Percentiles rank a stretch among this genome's conserved stretches.
Conservation (phyloP, 1,140 invertebrate genomes). For the Pseudomyrmex pallidus region DNA sequence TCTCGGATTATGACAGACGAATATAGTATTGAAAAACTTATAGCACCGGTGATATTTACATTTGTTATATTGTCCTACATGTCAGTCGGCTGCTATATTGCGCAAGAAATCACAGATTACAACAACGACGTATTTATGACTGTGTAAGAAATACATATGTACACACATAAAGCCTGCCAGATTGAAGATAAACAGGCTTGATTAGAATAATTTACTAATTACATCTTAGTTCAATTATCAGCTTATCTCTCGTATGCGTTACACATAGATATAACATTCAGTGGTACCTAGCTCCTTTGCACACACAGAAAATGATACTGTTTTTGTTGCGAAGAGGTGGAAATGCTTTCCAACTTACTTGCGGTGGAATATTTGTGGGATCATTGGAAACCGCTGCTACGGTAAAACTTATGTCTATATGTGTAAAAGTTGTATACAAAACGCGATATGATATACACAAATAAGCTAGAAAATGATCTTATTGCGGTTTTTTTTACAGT, state of each 20-base stretch:
- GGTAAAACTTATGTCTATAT: constrained; percentile 4
- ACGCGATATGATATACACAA: not conserved
- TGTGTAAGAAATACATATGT: not conserved
- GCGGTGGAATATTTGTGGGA: not conserved
- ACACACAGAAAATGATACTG: constrained; percentile 13
- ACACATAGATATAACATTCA: not conserved
- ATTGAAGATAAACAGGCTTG: no score
- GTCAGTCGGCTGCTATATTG: not conserved
- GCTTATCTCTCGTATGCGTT: not conserved
- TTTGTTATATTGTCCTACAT: no score
- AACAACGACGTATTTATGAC: constrained; percentile 19
- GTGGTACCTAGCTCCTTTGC: not conserved
- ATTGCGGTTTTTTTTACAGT: not conserved
- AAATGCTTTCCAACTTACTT: not conserved
- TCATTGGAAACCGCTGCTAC: not conserved
- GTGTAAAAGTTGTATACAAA: not conserved
- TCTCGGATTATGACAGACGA: not conserved
- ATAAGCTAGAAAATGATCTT: not conserved
- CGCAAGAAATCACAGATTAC: constrained; percentile 1
- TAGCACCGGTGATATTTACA: no score
- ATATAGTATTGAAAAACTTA: no score
- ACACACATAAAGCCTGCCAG: no score
- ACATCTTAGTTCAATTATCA: no score
- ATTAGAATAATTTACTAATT: no score
- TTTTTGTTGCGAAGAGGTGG: constrained; percentile 23